Base-by-base conservation (phyloP, 2,113 vertebrate genomes). In the Phasianus colchicus region DNA sequence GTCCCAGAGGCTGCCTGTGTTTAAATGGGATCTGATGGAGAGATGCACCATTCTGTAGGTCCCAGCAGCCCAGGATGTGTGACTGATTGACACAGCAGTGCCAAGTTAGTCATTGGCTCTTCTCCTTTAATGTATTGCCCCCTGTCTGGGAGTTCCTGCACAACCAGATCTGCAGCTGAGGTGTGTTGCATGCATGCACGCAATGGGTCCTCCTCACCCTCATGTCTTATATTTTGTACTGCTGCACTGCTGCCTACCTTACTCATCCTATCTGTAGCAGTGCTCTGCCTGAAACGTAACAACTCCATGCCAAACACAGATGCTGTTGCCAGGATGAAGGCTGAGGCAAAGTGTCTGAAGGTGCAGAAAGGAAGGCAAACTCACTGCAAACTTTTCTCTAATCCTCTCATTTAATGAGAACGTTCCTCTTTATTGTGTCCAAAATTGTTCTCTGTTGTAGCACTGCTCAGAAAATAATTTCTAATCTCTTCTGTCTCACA, bases 51-150 rank as follows among this genome's bases (percentile, higher is more conserved):
- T 86, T 45, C 45, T 16, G 22, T 22, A 48, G 64, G 34, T 40
- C 76, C 21, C 0, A 0, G 36, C 13, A 67, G 30, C 1, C 0
- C 1, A 42, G 25, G 11, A 13, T n/a, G 38, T 40, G 14, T 60
- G 29, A 36, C 40, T 66, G 20, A 10, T 47, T 43, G 27, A 47
- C 8, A 42, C 1, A 6, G 21, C n/a, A 45, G 45, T 15, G 36
- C 65, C 69, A 38, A 38, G 18, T 8, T 74, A 73, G n/a, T 54
- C 71, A 8, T 36, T 43, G 38, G 5, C n/a, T 22, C 4, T 42
- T 83, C 54, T 54, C 34, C 21, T 25, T 83, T 61, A 32, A 32
- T 38, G 66, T 3, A 4, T 14, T 67, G 12, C 9, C 9, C 29
- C 34, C 34, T 34, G 4, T 55, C 9, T 38, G 18, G 10, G 42